Percentiles rank a stretch among this genome's conserved stretches.
phyloP scores from a whole-genome alignment of 1,140 invertebrate genomes.

The Brachionus sp. region DNA sequence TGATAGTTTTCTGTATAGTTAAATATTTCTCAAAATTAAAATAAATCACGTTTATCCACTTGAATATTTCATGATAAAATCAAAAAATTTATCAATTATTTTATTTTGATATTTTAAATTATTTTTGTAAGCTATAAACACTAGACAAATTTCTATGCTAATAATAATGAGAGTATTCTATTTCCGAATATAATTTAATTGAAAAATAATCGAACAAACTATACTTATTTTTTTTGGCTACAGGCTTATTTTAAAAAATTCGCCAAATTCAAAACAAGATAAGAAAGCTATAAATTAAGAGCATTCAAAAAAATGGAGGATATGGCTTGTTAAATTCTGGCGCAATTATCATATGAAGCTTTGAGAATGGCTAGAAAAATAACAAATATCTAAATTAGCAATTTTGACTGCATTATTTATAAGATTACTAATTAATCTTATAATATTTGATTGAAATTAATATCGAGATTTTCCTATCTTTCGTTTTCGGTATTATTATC shows the following conservation, averaged over 20 bases:
- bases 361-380: not conserved
- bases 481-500: not conserved
- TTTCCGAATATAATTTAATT: not conserved
- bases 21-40: not conserved
- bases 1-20: no score
- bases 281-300: not conserved
- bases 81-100: not conserved
- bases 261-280: not conserved
- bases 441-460: not conserved
- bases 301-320: not conserved
- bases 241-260: not conserved
- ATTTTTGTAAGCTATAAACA: not conserved
- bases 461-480: not conserved
- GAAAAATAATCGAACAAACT: not conserved
- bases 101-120: not conserved
- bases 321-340: not conserved
- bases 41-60: not conserved
- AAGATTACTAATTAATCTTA: not conserved
- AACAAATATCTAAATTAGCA: slow-evolving; percentile 4
- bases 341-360: not conserved
- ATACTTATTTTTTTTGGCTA: not conserved
- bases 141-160: not conserved
- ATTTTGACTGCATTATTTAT: slow-evolving; percentile 3
- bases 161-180: not conserved
- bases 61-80: not conserved